Evolutionary conservation across 2,797 vertebrate genomes (phyloP).

Genomic region (Periophthalmus magnuspinnatus): DNA sequence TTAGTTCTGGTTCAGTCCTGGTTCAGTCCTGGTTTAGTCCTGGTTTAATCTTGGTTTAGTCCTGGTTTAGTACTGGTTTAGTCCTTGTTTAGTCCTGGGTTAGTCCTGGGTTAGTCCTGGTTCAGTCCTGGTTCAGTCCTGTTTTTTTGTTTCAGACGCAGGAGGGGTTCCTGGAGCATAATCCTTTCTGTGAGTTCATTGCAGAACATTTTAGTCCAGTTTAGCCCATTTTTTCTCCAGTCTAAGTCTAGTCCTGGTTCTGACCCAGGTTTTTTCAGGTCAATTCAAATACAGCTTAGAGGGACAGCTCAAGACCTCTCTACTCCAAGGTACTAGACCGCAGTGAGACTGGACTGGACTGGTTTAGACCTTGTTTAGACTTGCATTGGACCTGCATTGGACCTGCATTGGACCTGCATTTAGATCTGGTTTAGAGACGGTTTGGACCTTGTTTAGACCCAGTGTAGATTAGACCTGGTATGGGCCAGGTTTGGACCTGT

Average conservation of each 20-base stretch:
- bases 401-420: not conserved
- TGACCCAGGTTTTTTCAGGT: slow-evolving; percentile 2
- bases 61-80: too few relatives aligned
- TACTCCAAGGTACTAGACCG: not conserved
- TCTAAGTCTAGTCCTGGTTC: not conserved
- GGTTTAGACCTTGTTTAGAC: not conserved
- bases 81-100: too few relatives aligned
- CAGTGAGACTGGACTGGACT: not conserved
- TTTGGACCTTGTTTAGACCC: not conserved
- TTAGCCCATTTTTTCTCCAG: too few relatives aligned
- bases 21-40: too few relatives aligned
- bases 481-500: too few relatives aligned
- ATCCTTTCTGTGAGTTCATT: slow-evolving; percentile 83
- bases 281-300: not conserved
- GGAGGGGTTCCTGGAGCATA: slow-evolving; percentile 93
- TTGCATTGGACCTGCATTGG: not conserved
- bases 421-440: too few relatives aligned
- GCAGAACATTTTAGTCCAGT: not conserved
- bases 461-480: not conserved
- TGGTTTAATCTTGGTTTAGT: too few relatives aligned
- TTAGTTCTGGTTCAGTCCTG: too few relatives aligned
- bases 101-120: too few relatives aligned
- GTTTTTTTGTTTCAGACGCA: slow-evolving; percentile 82
- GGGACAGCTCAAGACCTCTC: not conserved
- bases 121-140: not conserved